Conservation (phyloP, 2,797 vertebrate genomes). For the Synaphobranchus kaupii region DNA sequence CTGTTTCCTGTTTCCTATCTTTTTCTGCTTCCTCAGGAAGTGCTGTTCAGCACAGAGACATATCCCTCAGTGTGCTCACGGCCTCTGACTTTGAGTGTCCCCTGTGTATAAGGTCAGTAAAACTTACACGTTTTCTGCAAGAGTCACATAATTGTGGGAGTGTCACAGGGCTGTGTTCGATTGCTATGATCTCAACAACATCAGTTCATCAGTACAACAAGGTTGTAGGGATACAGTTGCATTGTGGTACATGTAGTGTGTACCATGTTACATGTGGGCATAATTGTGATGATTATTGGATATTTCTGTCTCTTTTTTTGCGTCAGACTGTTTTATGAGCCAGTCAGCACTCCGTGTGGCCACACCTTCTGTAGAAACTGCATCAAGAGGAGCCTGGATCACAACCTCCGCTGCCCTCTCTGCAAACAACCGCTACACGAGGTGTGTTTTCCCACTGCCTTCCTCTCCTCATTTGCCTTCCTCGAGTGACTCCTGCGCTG, state of each 20-base stretch:
- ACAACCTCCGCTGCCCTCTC: conserved; percentile 87
- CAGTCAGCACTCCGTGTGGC: conserved; percentile 88
- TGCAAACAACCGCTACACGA: conserved; percentile 90
- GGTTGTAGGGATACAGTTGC: not conserved
- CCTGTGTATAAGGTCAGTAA: conserved; percentile 86
- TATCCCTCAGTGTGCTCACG: conserved; percentile 66
- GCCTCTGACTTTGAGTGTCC: conserved; percentile 87
- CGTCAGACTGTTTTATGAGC: conserved; percentile 83
- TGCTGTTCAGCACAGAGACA: conserved; percentile 45
- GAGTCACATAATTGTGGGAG: no score
- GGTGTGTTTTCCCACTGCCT: conserved; percentile 60
- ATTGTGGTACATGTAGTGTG: not conserved
- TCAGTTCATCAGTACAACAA: not conserved
- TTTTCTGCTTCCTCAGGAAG: conserved; percentile 51
- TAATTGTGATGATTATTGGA: not conserved
- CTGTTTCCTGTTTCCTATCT: not conserved
- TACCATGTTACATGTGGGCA: not conserved
- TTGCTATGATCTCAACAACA: not conserved
- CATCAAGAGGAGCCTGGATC: conserved; percentile 88
- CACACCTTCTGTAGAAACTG: conserved; percentile 93
- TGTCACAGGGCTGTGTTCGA: not conserved
- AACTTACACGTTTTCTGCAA: not conserved
- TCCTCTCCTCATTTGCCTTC: not conserved
- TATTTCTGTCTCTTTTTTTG: not conserved
- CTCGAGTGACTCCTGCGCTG: not conserved